Conservation (phyloP, 2,113 vertebrate species). For the Cichladusa arquata region DNA sequence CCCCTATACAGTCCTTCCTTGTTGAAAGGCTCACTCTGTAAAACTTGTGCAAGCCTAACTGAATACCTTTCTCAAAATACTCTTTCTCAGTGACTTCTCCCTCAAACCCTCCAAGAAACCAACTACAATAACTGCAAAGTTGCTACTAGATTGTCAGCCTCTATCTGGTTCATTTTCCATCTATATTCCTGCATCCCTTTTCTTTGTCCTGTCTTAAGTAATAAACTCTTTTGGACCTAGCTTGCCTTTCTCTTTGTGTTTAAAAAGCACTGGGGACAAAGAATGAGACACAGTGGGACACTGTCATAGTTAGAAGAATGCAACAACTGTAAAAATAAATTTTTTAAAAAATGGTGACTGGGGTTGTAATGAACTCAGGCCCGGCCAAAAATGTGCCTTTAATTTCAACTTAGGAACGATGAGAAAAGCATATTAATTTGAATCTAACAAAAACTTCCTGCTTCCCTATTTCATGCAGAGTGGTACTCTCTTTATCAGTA, state of each 20-base stretch:
- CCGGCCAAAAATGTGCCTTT: neutral
- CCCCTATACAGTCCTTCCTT: neutral
- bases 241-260: neutral
- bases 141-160: neutral
- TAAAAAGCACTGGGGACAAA: neutral
- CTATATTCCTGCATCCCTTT: neutral
- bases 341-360: neutral
- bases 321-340: neutral
- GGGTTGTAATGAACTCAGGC: neutral
- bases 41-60: neutral
- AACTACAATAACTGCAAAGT: neutral
- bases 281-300: neutral
- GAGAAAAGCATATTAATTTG: neutral
- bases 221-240: neutral
- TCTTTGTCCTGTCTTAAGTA: neutral
- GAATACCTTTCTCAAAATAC: neutral
- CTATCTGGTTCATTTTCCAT: neutral
- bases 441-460: neutral
- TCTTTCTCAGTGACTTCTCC: neutral
- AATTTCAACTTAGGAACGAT: neutral
- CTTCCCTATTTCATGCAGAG: neutral
- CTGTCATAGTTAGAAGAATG: neutral
- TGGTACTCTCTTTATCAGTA: neutral
- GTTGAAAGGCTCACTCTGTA: neutral
- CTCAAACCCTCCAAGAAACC: neutral